Percentiles rank a stretch among this genome's conserved stretches.
Conservation (phyloP, 1,140 invertebrate genomes). For the Bombus balteatus region DNA sequence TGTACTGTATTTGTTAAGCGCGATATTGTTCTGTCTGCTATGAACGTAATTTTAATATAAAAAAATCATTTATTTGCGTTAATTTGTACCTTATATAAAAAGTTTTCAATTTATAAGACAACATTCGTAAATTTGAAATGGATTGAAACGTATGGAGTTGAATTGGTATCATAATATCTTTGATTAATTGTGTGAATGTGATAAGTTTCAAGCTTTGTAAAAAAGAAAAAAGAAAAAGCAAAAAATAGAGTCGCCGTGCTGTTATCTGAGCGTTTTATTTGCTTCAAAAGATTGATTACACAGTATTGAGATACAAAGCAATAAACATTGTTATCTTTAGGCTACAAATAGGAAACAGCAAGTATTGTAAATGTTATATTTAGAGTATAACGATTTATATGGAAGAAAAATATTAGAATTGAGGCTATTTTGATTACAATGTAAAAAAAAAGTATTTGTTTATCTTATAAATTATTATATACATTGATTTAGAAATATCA, state of each 20-base stretch:
- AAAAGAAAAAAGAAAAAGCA: conserved; percentile 24
- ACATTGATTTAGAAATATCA: conserved; percentile 1
- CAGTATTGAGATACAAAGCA: conserved; percentile 62
- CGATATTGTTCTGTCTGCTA: conserved; percentile 23
- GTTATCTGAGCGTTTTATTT: conserved; percentile 40
- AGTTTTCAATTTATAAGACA: conserved; percentile 15
- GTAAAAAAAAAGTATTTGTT: conserved; percentile 12
- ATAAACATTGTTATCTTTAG: conserved; percentile 53
- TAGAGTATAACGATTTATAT: conserved; percentile 24
- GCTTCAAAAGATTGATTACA: conserved; percentile 37
- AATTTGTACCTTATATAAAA: conserved; percentile 38
- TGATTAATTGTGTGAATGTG: conserved; percentile 60
- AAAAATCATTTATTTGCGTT: conserved; percentile 25
- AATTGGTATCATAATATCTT: conserved; percentile 43
- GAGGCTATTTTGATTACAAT: conserved; percentile 41
- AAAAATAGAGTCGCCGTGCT: conserved; percentile 70
- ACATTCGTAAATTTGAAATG: conserved; percentile 24
- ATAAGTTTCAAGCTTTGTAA: conserved; percentile 59
- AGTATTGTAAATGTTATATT: conserved; percentile 34
- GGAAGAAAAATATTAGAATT: conserved; percentile 27
- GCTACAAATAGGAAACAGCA: conserved; percentile 28
- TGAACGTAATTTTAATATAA: conserved; percentile 4
- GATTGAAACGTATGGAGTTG: conserved; percentile 33
- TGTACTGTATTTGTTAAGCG: conserved; percentile 49
- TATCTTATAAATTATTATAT: conserved; percentile 30